A percentile compares a stretch with the other conserved stretches of the same genome.
Evolutionary conservation across 1,140 invertebrate species (phyloP).

Genomic region (Laodelphax striatellus): DNA sequence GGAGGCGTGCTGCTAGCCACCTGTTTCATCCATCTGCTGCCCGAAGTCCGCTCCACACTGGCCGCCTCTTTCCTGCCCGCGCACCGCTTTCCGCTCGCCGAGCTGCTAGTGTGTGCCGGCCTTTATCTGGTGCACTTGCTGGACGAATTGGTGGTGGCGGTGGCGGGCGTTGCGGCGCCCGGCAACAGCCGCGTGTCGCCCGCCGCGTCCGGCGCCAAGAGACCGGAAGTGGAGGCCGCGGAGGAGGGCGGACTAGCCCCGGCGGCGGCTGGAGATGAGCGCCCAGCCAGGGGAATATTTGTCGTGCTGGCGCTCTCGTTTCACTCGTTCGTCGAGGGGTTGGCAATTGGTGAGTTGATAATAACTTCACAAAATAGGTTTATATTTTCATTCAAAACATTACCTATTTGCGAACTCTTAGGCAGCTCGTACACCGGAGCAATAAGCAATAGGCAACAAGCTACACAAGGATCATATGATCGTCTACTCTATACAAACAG

Average conservation of each 20-base stretch:
- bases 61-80: slow-evolving; percentile 14
- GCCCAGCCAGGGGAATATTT: slow-evolving; percentile 24
- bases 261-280: neutral
- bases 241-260: neutral
- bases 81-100: slow-evolving; percentile 38
- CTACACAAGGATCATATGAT: no score
- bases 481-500: no score
- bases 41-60: slow-evolving; percentile 47
- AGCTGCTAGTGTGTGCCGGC: slow-evolving; percentile 57
- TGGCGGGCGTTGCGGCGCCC: slow-evolving; percentile 43
- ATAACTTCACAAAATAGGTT: no score
- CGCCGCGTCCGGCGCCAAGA: neutral
- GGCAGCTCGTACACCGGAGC: no score
- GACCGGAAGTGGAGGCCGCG: neutral
- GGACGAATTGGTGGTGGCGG: slow-evolving; percentile 49
- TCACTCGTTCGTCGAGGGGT: slow-evolving; percentile 49
- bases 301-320: slow-evolving; percentile 46
- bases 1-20: slow-evolving; percentile 76
- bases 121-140: slow-evolving; percentile 70
- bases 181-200: neutral
- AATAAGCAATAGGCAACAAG: no score
- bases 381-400: no score
- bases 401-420: no score
- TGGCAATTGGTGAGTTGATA: slow-evolving; percentile 38
- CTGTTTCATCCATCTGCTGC: slow-evolving; percentile 68